These are phyloP conservation scores for Calyptomena viridis DNA, from an alignment of 2,113 vertebrate species.

Conservation along the genomic window DNA sequence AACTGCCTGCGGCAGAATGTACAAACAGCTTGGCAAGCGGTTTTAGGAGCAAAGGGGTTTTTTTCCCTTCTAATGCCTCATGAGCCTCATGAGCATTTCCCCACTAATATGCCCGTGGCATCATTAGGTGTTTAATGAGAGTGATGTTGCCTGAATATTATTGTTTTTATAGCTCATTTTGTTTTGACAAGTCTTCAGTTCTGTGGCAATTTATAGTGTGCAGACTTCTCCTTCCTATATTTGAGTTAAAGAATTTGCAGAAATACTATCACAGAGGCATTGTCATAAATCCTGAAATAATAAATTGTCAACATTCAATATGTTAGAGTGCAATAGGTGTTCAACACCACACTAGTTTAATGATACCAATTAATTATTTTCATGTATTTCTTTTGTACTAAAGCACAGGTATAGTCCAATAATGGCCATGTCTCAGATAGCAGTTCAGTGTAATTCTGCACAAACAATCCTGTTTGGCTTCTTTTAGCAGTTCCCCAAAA, in stretches of 20 bases:
- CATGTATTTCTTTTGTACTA: not conserved
- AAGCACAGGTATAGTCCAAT: not conserved
- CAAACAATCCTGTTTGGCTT: not conserved
- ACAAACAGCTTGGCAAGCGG: constrained; percentile 17
- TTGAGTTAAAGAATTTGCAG: not conserved
- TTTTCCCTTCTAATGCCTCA: constrained; percentile 4
- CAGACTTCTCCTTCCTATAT: not conserved
- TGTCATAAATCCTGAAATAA: constrained; percentile 30
- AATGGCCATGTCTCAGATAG: rapidly evolving
- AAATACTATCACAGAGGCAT: not conserved
- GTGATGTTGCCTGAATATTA: constrained; percentile 20
- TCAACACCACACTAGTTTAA: constrained; percentile 3
- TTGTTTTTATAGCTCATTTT: constrained; percentile 45
- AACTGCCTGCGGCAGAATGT: constrained; percentile 46
- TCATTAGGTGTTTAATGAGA: constrained; percentile 67
- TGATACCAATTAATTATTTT: constrained; percentile 21
- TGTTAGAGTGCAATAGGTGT: not conserved
- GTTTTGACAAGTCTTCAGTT: constrained; percentile 36
- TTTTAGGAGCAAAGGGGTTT: not conserved
- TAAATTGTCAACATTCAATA: not conserved
- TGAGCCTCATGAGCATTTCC: constrained; percentile 32
- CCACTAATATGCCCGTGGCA: constrained; percentile 45
- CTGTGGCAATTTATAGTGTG: not conserved
- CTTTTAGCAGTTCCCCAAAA: not conserved
- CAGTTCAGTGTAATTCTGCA: not conserved